Conservation (phyloP, 1,140 invertebrate species). For the Heliconius melpomene region DNA sequence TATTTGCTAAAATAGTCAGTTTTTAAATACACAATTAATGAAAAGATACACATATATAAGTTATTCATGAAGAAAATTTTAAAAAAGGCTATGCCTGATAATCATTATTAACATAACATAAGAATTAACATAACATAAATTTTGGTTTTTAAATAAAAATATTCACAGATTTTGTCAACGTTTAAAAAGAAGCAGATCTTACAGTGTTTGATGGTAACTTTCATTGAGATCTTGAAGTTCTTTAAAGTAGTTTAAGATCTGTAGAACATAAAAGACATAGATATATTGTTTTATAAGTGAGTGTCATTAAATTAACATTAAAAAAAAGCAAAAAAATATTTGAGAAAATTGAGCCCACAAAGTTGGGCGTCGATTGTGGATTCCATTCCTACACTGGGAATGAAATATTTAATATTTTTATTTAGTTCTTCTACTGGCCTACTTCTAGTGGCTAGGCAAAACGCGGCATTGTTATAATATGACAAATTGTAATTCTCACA, state of each 20-base stretch:
- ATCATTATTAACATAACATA: neutral
- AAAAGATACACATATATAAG: conserved; percentile 19
- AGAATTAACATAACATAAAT: neutral
- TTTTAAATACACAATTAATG: conserved; percentile 19
- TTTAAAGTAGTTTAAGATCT: neutral
- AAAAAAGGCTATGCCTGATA: neutral
- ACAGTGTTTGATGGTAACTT: conserved; percentile 13
- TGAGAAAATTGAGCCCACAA: too few species aligned
- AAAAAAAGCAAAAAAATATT: too few species aligned
- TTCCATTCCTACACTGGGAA: too few species aligned
- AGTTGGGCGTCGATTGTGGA: too few species aligned
- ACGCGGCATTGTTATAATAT: too few species aligned
- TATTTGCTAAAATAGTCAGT: neutral
- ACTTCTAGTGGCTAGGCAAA: too few species aligned
- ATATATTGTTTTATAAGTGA: too few species aligned
- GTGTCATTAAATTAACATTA: too few species aligned
- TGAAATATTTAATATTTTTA: too few species aligned
- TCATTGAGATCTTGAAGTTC: neutral
- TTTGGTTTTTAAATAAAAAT: neutral
- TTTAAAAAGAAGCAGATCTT: conserved; percentile 16
- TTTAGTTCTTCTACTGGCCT: too few species aligned
- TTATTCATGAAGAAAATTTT: neutral
- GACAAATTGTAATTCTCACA: too few species aligned
- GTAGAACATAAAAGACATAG: neutral
- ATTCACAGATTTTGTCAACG: neutral